Base-by-base conservation (phyloP, 2,888 invertebrate species). In the Piscicola geometra region DNA sequence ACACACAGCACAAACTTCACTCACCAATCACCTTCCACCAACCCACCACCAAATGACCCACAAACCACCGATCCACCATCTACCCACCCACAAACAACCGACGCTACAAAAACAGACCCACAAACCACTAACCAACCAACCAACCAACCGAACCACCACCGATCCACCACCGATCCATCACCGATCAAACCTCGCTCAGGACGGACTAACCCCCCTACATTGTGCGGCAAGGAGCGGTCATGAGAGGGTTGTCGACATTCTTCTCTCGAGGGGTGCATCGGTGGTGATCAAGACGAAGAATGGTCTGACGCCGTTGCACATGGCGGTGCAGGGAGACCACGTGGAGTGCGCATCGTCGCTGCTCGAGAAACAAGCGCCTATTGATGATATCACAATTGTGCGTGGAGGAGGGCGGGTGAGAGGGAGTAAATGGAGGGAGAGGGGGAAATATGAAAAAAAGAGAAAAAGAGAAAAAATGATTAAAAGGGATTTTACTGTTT, bases 281-380 rank as follows among this genome's bases (percentile, higher is more conserved):
- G 96, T 98, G 78, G 99, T 99, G 87, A 98, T 93, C 84, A 91
- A 94, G 79, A 99, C 99, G 30, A 96, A 99, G 89, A 98, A 99
- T 86, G 94, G 95, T 85, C 98, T 99, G 81, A 95, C 94, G 78
- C 98, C 98, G 0, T 88, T 99, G 79, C 99, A 99, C 85, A 99
- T 99, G 33, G 97, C 99, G 77, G 93, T 96, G 75, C 98, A 99
- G 88, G 99, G 99, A 98, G 99, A 99, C 83, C 96, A 97, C 87
- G 91, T 92, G 75, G 94, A 95, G 85, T 94, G 99, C 94, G 96
- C 97, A 3, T 90, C 92, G 1, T 88, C 98, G 35, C 88, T 99
- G 66, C 88, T 99, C 81, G 94, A 94, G 83, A 92, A 93, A 83
- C 93, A 93, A 21, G 98, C 96, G 1, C 92, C 93, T 82, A 96